Conservation (phyloP, 2,888 invertebrate species). For the Serripes groenlandicus region DNA sequence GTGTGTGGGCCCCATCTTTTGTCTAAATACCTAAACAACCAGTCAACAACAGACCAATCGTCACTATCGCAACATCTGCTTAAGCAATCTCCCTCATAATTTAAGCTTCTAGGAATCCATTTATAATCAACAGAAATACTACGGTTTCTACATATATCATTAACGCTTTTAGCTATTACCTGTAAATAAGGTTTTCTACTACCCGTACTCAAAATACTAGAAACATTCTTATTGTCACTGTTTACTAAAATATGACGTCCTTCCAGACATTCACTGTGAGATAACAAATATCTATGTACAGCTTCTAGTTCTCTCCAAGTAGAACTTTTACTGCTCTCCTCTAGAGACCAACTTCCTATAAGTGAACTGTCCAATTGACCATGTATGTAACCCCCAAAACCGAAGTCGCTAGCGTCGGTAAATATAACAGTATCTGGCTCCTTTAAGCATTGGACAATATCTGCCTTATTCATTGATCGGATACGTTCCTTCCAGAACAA, state of each 20-base stretch:
- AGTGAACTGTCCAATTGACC: constrained; percentile 28
- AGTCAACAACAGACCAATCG: constrained; percentile 56
- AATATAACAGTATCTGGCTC: constrained; percentile 8
- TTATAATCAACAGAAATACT: constrained; percentile 34
- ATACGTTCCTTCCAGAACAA: constrained; percentile 20
- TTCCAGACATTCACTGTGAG: constrained; percentile 25
- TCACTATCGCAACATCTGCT: constrained; percentile 40
- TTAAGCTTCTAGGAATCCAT: constrained; percentile 56
- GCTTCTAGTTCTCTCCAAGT: constrained; percentile 62
- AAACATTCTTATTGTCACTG: constrained; percentile 56
- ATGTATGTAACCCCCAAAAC: constrained; percentile 49
- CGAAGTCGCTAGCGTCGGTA: constrained; percentile 43
- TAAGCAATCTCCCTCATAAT: constrained; percentile 55
- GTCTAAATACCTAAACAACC: constrained; percentile 48
- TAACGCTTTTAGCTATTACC: constrained; percentile 38
- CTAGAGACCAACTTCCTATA: constrained; percentile 36
- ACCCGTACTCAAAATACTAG: constrained; percentile 44
- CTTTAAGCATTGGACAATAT: background rate
- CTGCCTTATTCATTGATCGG: constrained; percentile 7
- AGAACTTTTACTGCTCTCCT: constrained; percentile 49
- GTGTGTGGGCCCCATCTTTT: constrained; percentile 49
- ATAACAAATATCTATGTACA: constrained; percentile 38
- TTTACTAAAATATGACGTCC: constrained; percentile 31
- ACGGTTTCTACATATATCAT: constrained; percentile 35
- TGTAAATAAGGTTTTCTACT: constrained; percentile 52